Conservation (phyloP, 2,113 vertebrate genomes). For the Phaethon lepturus region DNA sequence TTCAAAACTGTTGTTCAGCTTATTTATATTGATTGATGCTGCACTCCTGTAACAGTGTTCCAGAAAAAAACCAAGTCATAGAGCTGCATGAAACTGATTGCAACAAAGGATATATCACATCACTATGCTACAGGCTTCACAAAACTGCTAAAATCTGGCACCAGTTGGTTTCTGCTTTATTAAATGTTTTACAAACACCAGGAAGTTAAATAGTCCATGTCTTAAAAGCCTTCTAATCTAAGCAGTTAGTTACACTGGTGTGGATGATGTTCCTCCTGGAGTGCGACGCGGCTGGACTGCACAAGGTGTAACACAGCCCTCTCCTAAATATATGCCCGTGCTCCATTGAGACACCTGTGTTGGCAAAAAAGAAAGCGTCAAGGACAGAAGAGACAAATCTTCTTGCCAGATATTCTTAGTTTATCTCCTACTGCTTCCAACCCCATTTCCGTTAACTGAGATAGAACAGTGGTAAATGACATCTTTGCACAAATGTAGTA, state of each 20-base stretch:
- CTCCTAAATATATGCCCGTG: fast-evolving
- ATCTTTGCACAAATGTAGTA: not conserved
- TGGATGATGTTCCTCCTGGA: not conserved
- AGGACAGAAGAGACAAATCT: not conserved
- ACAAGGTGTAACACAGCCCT: not conserved
- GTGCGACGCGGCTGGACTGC: not conserved
- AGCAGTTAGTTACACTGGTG: not conserved
- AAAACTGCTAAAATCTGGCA: not conserved
- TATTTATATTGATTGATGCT: not conserved
- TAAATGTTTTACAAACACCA: not conserved
- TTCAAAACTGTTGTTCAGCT: not conserved
- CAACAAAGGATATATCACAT: not conserved
- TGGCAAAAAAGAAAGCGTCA: not conserved
- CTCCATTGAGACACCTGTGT: not conserved
- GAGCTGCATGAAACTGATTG: not conserved
- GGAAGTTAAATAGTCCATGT: not conserved
- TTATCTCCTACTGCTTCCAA: not conserved
- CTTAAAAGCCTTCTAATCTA: not conserved
- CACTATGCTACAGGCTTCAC: not conserved
- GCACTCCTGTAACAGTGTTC: not conserved
- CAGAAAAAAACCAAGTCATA: not conserved
- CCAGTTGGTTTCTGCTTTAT: not conserved
- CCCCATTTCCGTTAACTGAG: not conserved
- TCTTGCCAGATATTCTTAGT: not conserved
- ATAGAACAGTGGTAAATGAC: not conserved